Evolutionary conservation across 2,113 vertebrate species (phyloP), one percentile per base, ranked within the genome.

Genomic region (Chitala chitala): DNA sequence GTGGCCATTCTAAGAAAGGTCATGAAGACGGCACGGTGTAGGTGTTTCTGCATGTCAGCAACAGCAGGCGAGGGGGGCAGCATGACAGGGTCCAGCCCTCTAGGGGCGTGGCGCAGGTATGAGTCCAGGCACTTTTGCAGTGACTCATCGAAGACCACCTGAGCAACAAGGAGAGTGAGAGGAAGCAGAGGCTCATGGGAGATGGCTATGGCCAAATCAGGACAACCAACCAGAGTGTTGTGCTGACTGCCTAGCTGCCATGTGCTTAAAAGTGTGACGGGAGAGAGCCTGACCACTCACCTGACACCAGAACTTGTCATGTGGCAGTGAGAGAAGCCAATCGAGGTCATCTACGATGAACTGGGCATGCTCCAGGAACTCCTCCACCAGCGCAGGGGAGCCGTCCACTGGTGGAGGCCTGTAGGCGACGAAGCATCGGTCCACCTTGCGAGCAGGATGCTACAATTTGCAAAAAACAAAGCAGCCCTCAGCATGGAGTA

Each of bases 301-400:
- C 96, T 99, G 97, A 86, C 95, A 99, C 97, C 96, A 99, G 85
- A 98, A 99, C 77, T 88, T 95, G 81, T 97, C 92, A 10, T 99
- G 95, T 72, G 96, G 94, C 84, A 96, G 87, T 9, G 89, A 78
- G 22, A 98, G 91, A 61, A 99, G 92, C 96, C 96, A 99, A 77
- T 93, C 93, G 76, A 99, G 88, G 83, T 99, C 97, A 79, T 94
- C 91, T 1, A 84, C 86, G 77, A 98, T 91, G 83, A 98, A 99
- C 78, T 87, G 90, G 76, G 91, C 91, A 73, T 89, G 85, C 75
- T 98, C 97, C 86, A 95, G 82, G 83, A 95, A 99, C 68, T 97
- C 94, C 83, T 98, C 95, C 84, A 93, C 85, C 65, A 91, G 84
- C 24, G 93, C 94, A 0, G 93, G 81, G 15, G 91, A 89, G 79